Conservation (phyloP, 2,113 vertebrate species). For the Gyps fulvus region DNA sequence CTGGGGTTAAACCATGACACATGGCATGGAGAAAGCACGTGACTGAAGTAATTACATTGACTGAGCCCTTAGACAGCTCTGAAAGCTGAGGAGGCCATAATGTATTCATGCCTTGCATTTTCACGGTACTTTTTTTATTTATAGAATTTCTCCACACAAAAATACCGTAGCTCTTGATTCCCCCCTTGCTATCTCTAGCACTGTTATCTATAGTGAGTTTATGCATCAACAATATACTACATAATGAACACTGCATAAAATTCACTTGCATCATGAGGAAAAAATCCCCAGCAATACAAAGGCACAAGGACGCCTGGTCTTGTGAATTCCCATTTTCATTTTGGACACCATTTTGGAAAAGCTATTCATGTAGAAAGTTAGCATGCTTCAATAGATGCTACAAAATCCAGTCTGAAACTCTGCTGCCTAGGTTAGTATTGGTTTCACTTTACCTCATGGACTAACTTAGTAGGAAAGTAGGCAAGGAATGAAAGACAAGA, state of each 20-base stretch:
- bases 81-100: background rate
- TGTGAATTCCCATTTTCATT: background rate
- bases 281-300: background rate
- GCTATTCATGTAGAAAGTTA: background rate
- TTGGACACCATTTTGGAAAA: background rate
- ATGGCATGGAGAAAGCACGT: background rate
- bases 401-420: background rate
- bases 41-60: background rate
- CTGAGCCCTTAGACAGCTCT: background rate
- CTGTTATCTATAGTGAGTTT: background rate
- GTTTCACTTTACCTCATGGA: background rate
- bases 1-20: too few relatives aligned
- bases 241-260: background rate
- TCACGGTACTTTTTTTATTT: background rate
- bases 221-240: background rate
- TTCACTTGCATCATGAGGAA: background rate
- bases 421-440: background rate
- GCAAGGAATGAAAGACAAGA: background rate
- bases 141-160: background rate
- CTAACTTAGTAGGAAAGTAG: background rate
- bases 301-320: background rate
- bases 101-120: background rate
- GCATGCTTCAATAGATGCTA: background rate
- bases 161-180: background rate
- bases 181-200: background rate